These are phyloP conservation scores for Leucoraja erinaceus DNA, from an alignment of 2,113 vertebrate species.

Conservation along the genomic window DNA sequence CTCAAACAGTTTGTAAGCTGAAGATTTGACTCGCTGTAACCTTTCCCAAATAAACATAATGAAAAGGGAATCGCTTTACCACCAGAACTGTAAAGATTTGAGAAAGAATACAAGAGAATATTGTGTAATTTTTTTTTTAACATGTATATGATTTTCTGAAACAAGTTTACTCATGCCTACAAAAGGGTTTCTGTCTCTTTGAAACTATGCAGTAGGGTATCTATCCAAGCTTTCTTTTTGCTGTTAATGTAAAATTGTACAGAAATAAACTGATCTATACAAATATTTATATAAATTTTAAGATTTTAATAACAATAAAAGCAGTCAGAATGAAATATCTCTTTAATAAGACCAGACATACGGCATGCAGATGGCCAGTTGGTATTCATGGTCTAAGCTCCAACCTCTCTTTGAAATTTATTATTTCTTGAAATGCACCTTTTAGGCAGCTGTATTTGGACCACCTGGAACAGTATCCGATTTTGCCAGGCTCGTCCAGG, in stretches of 20 bases:
- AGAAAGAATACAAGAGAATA: not conserved
- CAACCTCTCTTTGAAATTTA: not conserved
- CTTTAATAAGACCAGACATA: slow-evolving; percentile 19
- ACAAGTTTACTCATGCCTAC: slow-evolving; percentile 2
- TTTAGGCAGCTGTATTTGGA: not conserved
- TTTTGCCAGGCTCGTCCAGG: not conserved
- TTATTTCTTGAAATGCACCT: slow-evolving; percentile 12
- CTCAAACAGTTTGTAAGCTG: not conserved
- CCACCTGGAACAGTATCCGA: not conserved
- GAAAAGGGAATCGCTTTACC: not conserved
- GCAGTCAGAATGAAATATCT: slow-evolving; percentile 35
- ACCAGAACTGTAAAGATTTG: not conserved
- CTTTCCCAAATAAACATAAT: slow-evolving; percentile 30
- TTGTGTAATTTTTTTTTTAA: slow-evolving; percentile 18
- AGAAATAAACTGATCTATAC: slow-evolving; percentile 34
- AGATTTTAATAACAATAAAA: slow-evolving; percentile 34
- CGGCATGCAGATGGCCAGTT: slow-evolving; percentile 6
- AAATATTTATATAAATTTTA: slow-evolving; percentile 36
- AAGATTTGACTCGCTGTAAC: not conserved
- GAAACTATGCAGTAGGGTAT: slow-evolving; percentile 6
- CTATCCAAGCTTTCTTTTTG: not conserved
- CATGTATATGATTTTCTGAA: slow-evolving; percentile 22
- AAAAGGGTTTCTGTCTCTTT: slow-evolving; percentile 27
- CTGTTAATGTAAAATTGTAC: slow-evolving; percentile 32
- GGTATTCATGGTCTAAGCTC: not conserved